Evolutionary conservation across 2,113 vertebrate genomes (phyloP).

Genomic region (Muntiacus reevesi): DNA sequence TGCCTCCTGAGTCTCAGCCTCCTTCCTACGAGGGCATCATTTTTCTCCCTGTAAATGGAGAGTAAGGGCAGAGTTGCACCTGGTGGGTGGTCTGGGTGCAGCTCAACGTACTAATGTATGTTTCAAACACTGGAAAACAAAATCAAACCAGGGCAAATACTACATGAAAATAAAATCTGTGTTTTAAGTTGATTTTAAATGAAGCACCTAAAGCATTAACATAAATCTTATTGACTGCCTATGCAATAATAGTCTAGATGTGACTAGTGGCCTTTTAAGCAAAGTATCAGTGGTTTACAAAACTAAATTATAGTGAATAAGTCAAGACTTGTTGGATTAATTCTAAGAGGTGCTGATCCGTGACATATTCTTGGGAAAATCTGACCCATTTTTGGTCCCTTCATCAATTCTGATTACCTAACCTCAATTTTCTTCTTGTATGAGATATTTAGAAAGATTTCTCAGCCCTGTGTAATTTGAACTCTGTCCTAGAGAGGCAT

Average conservation of each 20-base stretch:
- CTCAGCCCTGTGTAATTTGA: background rate
- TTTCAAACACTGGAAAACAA: slow-evolving; percentile 6
- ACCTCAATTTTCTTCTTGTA: background rate
- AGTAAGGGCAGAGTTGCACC: background rate
- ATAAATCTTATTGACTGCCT: background rate
- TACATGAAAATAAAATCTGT: slow-evolving; percentile 3
- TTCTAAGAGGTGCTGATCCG: background rate
- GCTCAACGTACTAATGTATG: background rate
- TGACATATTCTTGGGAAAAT: background rate
- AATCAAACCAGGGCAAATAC: background rate
- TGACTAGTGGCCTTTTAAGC: background rate
- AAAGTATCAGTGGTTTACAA: background rate
- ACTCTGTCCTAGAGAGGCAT: background rate
- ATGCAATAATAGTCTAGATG: background rate
- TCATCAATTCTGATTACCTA: background rate
- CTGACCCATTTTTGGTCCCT: background rate
- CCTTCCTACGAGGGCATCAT: background rate
- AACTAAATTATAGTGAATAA: background rate
- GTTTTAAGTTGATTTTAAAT: background rate
- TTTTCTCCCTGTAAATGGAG: background rate
- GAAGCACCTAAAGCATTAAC: background rate
- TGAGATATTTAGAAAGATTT: background rate
- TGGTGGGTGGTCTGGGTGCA: slow-evolving; percentile 29
- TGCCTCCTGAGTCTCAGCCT: background rate
- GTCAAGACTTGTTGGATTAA: background rate